Percentiles rank a stretch among this genome's conserved stretches.
These are phyloP conservation scores for Prunella fulvescens DNA, from an alignment of 2,113 vertebrate genomes.

Conservation along the genomic window DNA sequence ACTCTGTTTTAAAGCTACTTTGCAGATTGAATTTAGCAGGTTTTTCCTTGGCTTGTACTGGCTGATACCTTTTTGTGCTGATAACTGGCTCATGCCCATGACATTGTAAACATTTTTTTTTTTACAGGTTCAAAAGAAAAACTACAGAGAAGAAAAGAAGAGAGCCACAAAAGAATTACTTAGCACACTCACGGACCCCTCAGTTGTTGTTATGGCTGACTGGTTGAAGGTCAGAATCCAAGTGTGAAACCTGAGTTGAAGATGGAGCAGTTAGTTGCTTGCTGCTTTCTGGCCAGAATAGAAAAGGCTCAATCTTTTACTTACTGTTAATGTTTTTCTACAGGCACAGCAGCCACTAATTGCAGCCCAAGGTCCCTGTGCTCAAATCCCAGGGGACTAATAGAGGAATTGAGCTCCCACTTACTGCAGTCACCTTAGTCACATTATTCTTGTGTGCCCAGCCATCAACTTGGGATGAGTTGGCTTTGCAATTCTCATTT, in stretches of 20 bases:
- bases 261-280: background rate
- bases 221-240: constrained; percentile 91
- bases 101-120: background rate
- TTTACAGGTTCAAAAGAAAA: constrained; percentile 96
- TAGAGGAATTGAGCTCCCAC: background rate
- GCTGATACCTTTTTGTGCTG: background rate
- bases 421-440: background rate
- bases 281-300: background rate
- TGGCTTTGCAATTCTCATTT: background rate
- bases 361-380: background rate
- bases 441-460: background rate
- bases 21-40: background rate
- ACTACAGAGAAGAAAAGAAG: constrained; percentile 98
- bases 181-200: constrained; percentile 96
- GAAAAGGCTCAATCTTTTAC: constrained; percentile 22
- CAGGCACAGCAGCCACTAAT: background rate
- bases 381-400: background rate
- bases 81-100: background rate
- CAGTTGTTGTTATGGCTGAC: constrained; percentile 97
- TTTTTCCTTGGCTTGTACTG: background rate
- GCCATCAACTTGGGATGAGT: background rate
- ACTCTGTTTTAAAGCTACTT: background rate
- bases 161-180: constrained; percentile 96
- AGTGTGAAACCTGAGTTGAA: constrained; percentile 1
- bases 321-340: constrained; percentile 52